These are phyloP conservation scores for Upupa epops DNA, from an alignment of 2,113 vertebrate genomes.

Conservation along the genomic window DNA sequence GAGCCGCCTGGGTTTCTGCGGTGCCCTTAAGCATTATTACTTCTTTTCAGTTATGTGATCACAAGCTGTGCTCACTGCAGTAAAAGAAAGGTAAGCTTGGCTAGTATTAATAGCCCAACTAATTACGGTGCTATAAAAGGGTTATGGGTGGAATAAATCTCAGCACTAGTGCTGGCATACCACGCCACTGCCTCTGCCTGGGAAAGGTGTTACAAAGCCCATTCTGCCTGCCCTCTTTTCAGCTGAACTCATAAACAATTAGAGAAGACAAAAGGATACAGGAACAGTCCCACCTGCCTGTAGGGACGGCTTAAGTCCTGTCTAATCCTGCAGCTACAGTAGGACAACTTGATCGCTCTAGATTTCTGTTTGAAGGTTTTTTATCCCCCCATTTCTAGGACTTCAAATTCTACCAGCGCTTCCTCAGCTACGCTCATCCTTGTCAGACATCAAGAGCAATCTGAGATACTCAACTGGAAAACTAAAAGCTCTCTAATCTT, in stretches of 20 bases:
- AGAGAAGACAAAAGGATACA: not conserved
- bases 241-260: not conserved
- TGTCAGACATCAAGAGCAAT: conserved; percentile 39
- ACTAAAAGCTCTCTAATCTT: conserved; percentile 51
- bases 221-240: not conserved
- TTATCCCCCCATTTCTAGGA: not conserved
- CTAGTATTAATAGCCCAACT: conserved; percentile 66
- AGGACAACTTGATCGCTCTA: not conserved
- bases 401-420: conserved; percentile 9
- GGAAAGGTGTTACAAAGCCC: not conserved
- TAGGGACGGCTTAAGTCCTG: not conserved
- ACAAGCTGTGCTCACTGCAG: conserved; percentile 68
- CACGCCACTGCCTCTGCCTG: conserved; percentile 38
- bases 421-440: conserved; percentile 2
- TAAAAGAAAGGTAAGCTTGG: conserved; percentile 60
- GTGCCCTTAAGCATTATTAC: conserved; percentile 59
- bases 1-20: conserved; percentile 7
- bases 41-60: conserved; percentile 65
- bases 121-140: conserved; percentile 68
- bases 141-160: conserved; percentile 66
- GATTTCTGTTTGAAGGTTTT: not conserved
- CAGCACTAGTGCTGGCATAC: conserved; percentile 28
- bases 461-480: conserved; percentile 27
- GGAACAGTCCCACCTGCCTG: not conserved
- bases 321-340: not conserved